Evolutionary conservation across 2,797 vertebrate genomes (phyloP), one percentile per base, ranked within the genome.

Genomic region (Etheostoma perlongum): DNA sequence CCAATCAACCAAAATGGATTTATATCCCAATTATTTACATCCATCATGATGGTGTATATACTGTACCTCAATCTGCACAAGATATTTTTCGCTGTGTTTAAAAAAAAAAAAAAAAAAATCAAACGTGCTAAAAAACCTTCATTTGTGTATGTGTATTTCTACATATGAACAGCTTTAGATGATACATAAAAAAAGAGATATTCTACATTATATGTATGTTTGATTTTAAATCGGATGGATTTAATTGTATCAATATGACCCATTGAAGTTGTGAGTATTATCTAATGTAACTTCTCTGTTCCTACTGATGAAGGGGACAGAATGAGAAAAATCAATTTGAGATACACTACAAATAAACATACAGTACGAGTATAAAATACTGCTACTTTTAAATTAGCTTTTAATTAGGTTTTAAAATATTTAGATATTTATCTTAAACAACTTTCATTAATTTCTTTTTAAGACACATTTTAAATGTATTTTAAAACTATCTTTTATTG

Each of bases 1-100:
- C 55, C 51, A 67, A 68, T 57, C 21, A 79, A 66, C 23, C 72
- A 80, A 59, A 48, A 65, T 51, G 57, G 0, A 68, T 62, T 75
- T 53, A 53, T 61, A 62, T 63, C 27, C 59, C 66, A 63, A 84
- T 71, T n/a, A 79, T 85, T 88, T 89, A 89, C 88, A 88, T 93
- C 87, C 88, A 89, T 90, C 77, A 82, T 84, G 84, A 90, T 90
- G 86, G 89, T 81, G 87, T 90, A 91, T 76, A 90, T 90, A 91
- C 87, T 92, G 81, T 89, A 92, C 86, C 88, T 92, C 85, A 73
- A 49, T 57, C 5, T 76, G 74, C 68, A 76, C 33, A 25, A 67
- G 73, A 66, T 30, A 79, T 76, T 60, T 65, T 78, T 81, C 5
- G 33, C 61, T 81, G 74, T 70, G 46, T 72, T 78, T 67, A 74